Base-by-base conservation (phyloP, 2,113 vertebrate species). In the Ctenodactylus gundi region DNA sequence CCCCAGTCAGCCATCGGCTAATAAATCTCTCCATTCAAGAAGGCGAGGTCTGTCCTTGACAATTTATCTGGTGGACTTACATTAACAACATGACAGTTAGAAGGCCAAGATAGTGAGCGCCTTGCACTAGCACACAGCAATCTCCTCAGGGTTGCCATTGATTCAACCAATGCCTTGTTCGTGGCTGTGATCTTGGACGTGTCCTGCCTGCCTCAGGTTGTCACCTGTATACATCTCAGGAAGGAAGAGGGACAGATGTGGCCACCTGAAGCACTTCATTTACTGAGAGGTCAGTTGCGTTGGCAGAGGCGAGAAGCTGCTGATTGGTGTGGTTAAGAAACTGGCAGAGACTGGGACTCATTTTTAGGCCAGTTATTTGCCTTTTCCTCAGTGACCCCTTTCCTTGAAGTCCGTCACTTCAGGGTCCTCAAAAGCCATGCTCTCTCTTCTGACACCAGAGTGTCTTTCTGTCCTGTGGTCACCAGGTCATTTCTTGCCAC, bases 71-170 rank as follows among this genome's bases (percentile, higher is more conserved):
- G n/a, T n/a, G n/a, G n/a, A n/a, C n/a, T n/a, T n/a, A n/a, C n/a
- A n/a, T n/a, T n/a, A n/a, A 98, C 97, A 96, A 91, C 86, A 90
- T 97, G 95, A 94, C 97, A 95, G 95, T 97, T 96, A 96, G 96
- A 91, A 97, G 95, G 96, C 94, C 91, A 83, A 97, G 97, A 88
- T 93, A 94, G 97, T 96, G 93, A 97, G 80, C 68, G 77, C 94
- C 94, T 94, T 96, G 62, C 75, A 95, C 86, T n/a, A 88, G 90
- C 73, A 83, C 70, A 82, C 51, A 67, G 78, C 91, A 96, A 80
- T 65, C 62, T 68, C 91, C 91, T 96, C 91, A 78, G 83, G 62
- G 31, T 94, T 91, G 80, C 62, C 39, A 51, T 36, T 88, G 93
- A 91, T 95, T 73, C 57, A 97, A 93, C 41, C 67, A 91, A 85